These are phyloP conservation scores for Mesaphorura yosii DNA, from an alignment of 1,140 invertebrate species.

Conservation along the genomic window DNA sequence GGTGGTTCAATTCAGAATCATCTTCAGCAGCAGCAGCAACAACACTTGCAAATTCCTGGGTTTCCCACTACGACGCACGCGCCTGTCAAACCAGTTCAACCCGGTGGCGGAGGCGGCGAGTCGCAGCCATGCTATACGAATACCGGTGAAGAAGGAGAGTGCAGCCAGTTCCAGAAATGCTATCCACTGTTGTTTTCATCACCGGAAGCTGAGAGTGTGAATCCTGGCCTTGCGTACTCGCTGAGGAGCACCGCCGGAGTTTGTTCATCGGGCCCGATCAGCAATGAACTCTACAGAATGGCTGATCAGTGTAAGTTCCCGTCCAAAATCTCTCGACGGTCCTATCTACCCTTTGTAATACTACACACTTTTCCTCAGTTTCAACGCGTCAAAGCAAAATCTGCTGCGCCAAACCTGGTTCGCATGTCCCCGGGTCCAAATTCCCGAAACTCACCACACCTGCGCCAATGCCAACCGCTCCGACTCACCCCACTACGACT, in stretches of 20 bases:
- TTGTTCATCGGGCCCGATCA: constrained; percentile 3
- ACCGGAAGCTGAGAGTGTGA: constrained; percentile 2
- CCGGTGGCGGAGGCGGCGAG: constrained; percentile 42
- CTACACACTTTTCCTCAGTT: neutral
- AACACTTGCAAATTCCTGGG: neutral
- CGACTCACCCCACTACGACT: neutral
- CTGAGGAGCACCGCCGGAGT: constrained; percentile 4
- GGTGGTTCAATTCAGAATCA: neutral
- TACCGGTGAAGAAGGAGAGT: constrained; percentile 54
- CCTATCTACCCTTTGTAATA: neutral
- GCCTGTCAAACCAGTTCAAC: neutral
- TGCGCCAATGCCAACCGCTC: neutral
- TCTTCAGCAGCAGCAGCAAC: neutral
- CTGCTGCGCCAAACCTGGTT: too few relatives aligned
- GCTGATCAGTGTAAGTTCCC: too few relatives aligned
- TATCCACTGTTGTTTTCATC: constrained; percentile 43
- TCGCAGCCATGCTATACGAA: constrained; percentile 41
- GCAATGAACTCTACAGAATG: too few relatives aligned
- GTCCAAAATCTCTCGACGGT: neutral
- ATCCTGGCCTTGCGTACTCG: constrained; percentile 10
- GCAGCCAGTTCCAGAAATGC: constrained; percentile 59
- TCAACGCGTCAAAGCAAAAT: neutral
- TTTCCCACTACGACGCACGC: neutral
- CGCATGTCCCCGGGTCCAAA: neutral
- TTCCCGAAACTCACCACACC: too few relatives aligned